Evolutionary conservation across 2,888 invertebrate species (phyloP), one percentile per base, ranked within the genome.

Genomic region (Thereva unica): DNA sequence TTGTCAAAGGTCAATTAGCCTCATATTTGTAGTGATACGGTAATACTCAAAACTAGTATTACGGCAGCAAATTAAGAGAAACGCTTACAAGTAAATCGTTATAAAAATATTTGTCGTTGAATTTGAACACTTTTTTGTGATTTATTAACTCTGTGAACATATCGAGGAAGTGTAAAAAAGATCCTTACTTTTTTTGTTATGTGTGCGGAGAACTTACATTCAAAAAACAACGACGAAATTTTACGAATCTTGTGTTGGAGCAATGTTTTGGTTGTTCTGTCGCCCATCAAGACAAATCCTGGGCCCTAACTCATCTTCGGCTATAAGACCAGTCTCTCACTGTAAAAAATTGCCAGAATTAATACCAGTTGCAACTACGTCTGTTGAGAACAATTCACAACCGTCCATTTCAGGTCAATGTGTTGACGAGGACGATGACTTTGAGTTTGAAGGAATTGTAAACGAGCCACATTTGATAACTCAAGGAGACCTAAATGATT

Each of bases 241-340:
- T 59, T 45, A 44, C 12, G 7, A 35, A 44, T 23, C 45, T 61
- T 61, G 12, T 61, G 7, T 23, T 23, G 34, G 12, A 61, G 61
- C 35, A 47, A 38, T 61, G 10, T 61, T 40, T 64, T 52, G 52
- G 52, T 52, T 64, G 38, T 37, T 9, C 64, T 7, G 64, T 64
- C 55, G 65, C 56, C 47, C 65, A 65, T 55, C 45, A 65, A 65
- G 65, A 65, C 54, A 65, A 45, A 55, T 2, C 56, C 47, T 65
- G 47, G 55, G 65, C 65, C 64, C 64, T 64, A 64, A 64, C 53
- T 64, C 53, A 64, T 5, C 37, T n/a, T 53, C 53, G 53, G 41
- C 40, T 23, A 10, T 40, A 41, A 64, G 52, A 53, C 64, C 64
- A 40, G 64, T 52, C 9, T 53, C 41, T 64, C 64, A 64, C 41